Conservation (phyloP, 2,797 vertebrate genomes). For the Ctenosaura bakeri region DNA sequence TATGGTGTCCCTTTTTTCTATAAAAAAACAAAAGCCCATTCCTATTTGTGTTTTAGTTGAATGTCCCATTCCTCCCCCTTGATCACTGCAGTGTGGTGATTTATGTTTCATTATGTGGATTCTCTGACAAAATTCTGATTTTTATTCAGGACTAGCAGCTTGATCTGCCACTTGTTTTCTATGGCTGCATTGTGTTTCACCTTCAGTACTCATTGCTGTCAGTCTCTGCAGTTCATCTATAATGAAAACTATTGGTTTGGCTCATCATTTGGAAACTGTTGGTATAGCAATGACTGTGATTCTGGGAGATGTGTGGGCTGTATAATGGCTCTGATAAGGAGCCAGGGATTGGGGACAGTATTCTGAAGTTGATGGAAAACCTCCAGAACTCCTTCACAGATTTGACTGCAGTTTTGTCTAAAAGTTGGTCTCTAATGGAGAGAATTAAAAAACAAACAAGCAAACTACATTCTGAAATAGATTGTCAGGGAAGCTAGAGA, state of each 20-base stretch:
- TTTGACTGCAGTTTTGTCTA: background rate
- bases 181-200: background rate
- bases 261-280: background rate
- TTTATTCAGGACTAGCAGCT: background rate
- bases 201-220: background rate
- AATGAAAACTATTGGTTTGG: background rate
- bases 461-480: accelerated
- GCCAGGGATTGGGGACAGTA: accelerated
- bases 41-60: background rate
- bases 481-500: background rate
- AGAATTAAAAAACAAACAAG: background rate
- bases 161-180: background rate
- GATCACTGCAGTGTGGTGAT: background rate
- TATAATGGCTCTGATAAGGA: background rate
- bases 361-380: background rate
- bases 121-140: background rate
- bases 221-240: background rate
- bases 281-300: background rate
- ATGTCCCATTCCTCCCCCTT: background rate
- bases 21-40: too few species aligned
- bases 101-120: background rate
- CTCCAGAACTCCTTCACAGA: background rate
- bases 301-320: background rate
- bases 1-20: constrained; percentile 24
- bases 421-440: background rate